Percentiles rank a stretch among this genome's conserved stretches.
Conservation (phyloP, 2,113 vertebrate species). For the Pagrus major region DNA sequence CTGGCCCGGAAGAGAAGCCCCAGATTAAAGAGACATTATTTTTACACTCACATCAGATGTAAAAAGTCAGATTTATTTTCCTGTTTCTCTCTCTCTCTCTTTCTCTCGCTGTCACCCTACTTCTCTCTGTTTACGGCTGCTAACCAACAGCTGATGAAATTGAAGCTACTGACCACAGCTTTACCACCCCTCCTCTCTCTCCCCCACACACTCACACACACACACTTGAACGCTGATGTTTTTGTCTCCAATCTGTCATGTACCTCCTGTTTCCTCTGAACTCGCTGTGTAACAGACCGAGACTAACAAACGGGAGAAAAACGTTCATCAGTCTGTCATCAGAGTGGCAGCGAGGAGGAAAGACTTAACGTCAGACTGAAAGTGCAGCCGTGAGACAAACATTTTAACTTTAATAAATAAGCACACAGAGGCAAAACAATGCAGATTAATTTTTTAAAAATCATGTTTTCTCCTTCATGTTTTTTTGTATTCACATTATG, state of each 20-base stretch:
- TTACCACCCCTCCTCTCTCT: not conserved
- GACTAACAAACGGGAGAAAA: conserved; percentile 17
- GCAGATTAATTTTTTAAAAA: not conserved
- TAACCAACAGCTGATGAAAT: conserved; percentile 29
- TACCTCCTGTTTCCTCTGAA: conserved; percentile 47
- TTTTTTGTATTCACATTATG: not conserved
- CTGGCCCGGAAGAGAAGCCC: not conserved
- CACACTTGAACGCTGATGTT: conserved; percentile 42
- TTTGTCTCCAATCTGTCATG: conserved; percentile 71
- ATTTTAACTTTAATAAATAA: not conserved
- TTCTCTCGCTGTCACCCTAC: no score
- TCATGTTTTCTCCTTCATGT: not conserved
- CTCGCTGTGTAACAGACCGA: conserved; percentile 21
- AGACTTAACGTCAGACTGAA: conserved; percentile 42
- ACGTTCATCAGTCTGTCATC: conserved; percentile 29
- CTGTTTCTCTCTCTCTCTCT: not conserved
- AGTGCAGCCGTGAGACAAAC: conserved; percentile 2
- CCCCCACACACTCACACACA: conserved; percentile 12
- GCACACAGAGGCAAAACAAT: not conserved
- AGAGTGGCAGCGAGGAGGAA: not conserved
- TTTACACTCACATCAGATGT: conserved; percentile 19
- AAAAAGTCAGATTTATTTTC: conserved; percentile 57
- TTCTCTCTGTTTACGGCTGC: conserved; percentile 55
- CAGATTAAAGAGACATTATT: conserved; percentile 5
- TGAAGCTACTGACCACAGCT: conserved; percentile 40